Evolutionary conservation across 2,797 vertebrate species (phyloP), one percentile per base, ranked within the genome.

Genomic region (Pangasius macronema): DNA sequence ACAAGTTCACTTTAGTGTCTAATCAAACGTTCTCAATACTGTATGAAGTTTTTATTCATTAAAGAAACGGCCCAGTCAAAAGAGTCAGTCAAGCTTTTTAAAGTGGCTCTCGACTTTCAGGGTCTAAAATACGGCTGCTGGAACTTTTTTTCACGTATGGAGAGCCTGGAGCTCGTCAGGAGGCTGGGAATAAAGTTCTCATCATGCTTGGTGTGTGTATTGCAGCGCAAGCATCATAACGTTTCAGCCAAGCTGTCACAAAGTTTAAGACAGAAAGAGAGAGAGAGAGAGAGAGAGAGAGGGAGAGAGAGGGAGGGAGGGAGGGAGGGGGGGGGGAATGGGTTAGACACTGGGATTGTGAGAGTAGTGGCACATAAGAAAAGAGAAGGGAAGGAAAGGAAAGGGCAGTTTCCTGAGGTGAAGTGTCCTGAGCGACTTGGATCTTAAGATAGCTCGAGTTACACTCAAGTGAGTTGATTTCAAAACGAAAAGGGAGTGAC

Each of bases 81-180:
- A 39, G 30, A 33, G 63, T 36, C 16, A 68, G 30, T 68, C 16
- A 68, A 59, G 46, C 11, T 75, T 55, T 79, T 61, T 80, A 84
- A 83, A 51, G 55, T 73, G 30, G 33, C 55, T 30, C 53, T 51
- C 27, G 36, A 49, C 82, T 87, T 85, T 76, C 55, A 42, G 33
- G 5, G 67, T 80, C 83, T 86, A 65, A 79, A 84, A 88, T 49
- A 76, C 61, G 57, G 36, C 73, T 65, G 63, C 73, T 73, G 83
- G 18, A 67, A 84, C 18, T 42, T 89, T 79, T 79, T 91, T 86
- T 85, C 86, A 90, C 80, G 53, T 86, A 84, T 75, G 42, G 77
- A 76, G 77, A 81, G 24, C 55, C 46, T 67, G 79, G 83, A 46
- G 83, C 36, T 80, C 63, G 39, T 33, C 5, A n/a, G 13, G 14